A percentile compares a stretch with the other conserved stretches of the same genome.
Conservation (phyloP, 37 sponge, comb jelly and placozoan species). For the Bolinopsis microptera region DNA sequence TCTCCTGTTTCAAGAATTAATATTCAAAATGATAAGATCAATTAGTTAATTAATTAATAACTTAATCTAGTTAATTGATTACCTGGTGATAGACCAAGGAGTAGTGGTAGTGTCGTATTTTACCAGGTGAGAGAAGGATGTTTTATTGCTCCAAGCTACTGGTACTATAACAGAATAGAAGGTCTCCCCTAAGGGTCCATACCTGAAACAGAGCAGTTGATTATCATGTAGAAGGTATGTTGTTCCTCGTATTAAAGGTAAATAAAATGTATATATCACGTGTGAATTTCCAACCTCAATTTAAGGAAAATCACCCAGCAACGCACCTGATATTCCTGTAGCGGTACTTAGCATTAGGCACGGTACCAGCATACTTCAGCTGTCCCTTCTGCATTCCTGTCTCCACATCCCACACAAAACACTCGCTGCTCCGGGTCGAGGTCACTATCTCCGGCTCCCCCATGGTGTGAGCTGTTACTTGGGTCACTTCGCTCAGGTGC, state of each 20-base stretch:
- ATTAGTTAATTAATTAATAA: too few relatives aligned
- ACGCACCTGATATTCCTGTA: constrained; percentile 16
- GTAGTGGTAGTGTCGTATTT: background rate
- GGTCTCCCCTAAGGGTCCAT: background rate
- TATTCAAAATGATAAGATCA: too few relatives aligned
- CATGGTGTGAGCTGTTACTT: background rate
- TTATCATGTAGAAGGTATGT: too few relatives aligned
- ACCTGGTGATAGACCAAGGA: background rate
- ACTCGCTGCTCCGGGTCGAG: constrained; percentile 22
- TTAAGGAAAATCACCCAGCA: too few relatives aligned
- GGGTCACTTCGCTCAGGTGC: constrained; percentile 42
- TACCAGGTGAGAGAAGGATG: background rate
- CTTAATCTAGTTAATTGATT: background rate
- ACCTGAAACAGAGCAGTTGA: background rate
- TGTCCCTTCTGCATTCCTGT: background rate
- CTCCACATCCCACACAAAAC: constrained; percentile 58
- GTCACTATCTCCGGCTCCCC: constrained; percentile 53
- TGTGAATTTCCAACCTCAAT: too few relatives aligned
- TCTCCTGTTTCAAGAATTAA: too few relatives aligned
- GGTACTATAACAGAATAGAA: constrained; percentile 9
- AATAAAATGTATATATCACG: too few relatives aligned
- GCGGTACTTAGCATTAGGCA: background rate
- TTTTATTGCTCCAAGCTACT: background rate
- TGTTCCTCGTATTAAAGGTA: too few relatives aligned
- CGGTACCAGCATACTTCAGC: background rate